phyloP scores from a whole-genome alignment of 2,113 vertebrate genomes.

The Hippocampus mohnikei region DNA sequence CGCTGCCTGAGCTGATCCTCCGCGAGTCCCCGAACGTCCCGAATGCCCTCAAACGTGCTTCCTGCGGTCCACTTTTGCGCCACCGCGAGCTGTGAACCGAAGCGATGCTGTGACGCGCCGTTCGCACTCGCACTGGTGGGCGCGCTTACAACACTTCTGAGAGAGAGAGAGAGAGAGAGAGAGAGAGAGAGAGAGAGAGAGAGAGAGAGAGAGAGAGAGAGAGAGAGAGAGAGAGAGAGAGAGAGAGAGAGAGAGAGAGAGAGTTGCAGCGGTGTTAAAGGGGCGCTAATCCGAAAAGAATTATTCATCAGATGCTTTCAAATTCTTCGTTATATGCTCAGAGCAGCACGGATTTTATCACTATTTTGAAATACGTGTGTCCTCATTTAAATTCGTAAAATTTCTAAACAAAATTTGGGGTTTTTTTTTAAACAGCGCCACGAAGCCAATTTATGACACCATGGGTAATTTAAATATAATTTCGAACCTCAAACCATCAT shows the following conservation, averaged over 20 bases:
- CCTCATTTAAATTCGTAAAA: no score
- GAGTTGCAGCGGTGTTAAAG: background rate
- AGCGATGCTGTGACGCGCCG: conserved; percentile 45
- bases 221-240: conserved; percentile 12
- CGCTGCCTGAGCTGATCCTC: background rate
- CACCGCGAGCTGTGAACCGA: conserved; percentile 32
- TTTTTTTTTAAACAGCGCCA: background rate
- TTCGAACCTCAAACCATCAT: no score
- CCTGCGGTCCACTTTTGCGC: background rate
- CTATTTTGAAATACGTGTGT: conserved; percentile 27
- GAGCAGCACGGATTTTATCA: background rate
- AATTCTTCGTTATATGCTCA: background rate
- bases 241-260: conserved; percentile 7
- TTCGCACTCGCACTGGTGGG: conserved; percentile 40
- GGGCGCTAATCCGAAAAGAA: background rate
- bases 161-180: conserved; percentile 9
- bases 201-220: conserved; percentile 3
- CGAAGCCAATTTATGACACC: background rate
- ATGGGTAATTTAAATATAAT: background rate
- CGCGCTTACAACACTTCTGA: conserved; percentile 43
- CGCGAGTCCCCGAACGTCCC: conserved; percentile 1
- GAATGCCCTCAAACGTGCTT: background rate
- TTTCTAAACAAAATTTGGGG: no score
- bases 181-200: conserved; percentile 5
- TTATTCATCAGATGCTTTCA: background rate